Conservation (phyloP, 1,140 invertebrate genomes). For the Drosophila athabasca region DNA sequence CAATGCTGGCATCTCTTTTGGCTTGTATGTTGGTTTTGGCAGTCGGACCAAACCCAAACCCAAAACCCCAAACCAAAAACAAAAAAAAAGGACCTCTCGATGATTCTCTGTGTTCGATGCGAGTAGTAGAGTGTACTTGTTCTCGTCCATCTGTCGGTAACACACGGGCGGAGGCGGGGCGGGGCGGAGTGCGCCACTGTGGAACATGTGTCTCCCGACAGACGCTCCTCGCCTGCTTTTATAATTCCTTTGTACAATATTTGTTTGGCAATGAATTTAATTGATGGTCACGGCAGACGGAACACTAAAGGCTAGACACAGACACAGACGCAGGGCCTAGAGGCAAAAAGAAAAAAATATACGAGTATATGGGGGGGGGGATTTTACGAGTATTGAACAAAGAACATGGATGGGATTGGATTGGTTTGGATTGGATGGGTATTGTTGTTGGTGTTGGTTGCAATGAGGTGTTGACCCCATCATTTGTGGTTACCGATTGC, state of each 20-base stretch:
- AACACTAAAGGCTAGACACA: slow-evolving; percentile 26
- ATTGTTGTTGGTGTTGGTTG: not conserved
- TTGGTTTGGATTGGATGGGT: not conserved
- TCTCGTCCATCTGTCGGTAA: slow-evolving; percentile 1
- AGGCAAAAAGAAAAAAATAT: no score
- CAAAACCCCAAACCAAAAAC: slow-evolving; percentile 14
- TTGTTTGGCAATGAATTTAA: slow-evolving; percentile 72
- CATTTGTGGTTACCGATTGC: no score
- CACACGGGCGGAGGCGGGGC: not conserved
- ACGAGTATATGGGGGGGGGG: no score
- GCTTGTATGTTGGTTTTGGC: slow-evolving; percentile 29
- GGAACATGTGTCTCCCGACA: slow-evolving; percentile 48
- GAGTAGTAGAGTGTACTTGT: no score
- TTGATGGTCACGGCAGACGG: slow-evolving; percentile 54
- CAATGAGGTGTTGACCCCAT: no score
- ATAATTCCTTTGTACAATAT: slow-evolving; percentile 72
- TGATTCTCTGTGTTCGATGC: no score
- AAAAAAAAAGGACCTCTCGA: not conserved
- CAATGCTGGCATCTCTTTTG: slow-evolving; percentile 31
- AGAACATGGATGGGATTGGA: no score
- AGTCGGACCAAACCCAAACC: slow-evolving; percentile 48
- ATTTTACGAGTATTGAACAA: no score
- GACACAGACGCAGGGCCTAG: not conserved
- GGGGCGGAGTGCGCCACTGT: not conserved
- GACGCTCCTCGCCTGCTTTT: slow-evolving; percentile 47